Conservation (phyloP, 2,113 vertebrate species). For the Laterallus jamaicensis region DNA sequence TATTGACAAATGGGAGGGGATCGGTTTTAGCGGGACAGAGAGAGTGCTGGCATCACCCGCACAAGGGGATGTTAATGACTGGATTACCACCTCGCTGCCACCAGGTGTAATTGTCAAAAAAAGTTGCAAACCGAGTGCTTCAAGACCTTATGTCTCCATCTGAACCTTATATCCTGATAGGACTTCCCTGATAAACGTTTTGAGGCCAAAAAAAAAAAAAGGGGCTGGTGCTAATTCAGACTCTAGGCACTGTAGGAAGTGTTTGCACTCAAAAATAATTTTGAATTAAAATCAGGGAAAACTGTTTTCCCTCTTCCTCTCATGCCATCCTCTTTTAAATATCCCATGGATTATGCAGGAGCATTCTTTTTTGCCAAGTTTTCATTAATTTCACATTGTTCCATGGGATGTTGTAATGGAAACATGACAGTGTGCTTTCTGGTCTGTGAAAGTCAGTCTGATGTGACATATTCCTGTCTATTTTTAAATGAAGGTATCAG, state of each 20-base stretch:
- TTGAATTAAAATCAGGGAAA: background rate
- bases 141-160: background rate
- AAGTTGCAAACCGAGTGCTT: background rate
- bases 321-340: background rate
- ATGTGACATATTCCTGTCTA: background rate
- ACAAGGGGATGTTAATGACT: background rate
- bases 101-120: too few relatives aligned
- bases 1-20: background rate
- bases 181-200: background rate
- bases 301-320: background rate
- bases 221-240: background rate
- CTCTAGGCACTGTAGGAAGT: background rate
- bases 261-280: background rate
- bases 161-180: background rate
- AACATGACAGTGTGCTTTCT: background rate
- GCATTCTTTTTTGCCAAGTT: background rate
- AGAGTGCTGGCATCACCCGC: background rate
- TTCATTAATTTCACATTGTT: background rate
- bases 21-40: rapidly evolving
- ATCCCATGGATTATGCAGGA: background rate
- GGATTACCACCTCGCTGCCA: background rate
- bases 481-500: background rate
- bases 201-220: background rate
- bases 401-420: background rate
- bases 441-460: background rate